Conservation (phyloP, 2,888 invertebrate genomes). For the Pristionchus exspectatus region DNA sequence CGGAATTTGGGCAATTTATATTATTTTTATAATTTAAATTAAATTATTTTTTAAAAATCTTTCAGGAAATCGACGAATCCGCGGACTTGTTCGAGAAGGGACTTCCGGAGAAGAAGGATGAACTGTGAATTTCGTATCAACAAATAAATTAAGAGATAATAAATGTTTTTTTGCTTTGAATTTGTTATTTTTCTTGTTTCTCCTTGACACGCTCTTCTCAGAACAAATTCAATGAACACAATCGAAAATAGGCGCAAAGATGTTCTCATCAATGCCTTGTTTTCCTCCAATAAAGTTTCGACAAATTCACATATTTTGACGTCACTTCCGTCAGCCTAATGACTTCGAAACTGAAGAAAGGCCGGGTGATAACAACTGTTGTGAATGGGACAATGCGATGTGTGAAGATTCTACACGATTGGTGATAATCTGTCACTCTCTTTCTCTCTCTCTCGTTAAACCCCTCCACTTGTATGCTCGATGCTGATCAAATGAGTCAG, state of each 20-base stretch:
- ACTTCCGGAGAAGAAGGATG: slow-evolving; percentile 50
- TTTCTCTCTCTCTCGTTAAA: no score
- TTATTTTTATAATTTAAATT: background rate
- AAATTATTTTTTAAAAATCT: slow-evolving; percentile 13
- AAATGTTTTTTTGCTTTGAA: background rate
- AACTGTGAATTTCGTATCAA: background rate
- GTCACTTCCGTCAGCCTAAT: background rate
- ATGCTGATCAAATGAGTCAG: slow-evolving; percentile 1
- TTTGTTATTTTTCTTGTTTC: background rate
- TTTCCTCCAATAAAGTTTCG: no score
- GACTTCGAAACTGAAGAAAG: background rate
- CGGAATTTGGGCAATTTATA: background rate
- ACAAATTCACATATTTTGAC: background rate
- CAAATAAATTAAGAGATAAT: background rate
- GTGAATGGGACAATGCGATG: no score
- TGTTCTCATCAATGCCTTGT: no score
- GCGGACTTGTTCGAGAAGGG: slow-evolving; percentile 62
- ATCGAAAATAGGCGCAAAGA: no score
- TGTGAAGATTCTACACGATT: no score
- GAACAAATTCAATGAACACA: no score
- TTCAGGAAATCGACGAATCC: slow-evolving; percentile 64
- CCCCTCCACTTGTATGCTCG: background rate
- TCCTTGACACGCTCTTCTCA: no score
- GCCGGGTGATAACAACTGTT: no score
- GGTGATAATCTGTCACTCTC: no score